Conservation (phyloP, 2,797 vertebrate species). For the Eutrigla gurnardus region DNA sequence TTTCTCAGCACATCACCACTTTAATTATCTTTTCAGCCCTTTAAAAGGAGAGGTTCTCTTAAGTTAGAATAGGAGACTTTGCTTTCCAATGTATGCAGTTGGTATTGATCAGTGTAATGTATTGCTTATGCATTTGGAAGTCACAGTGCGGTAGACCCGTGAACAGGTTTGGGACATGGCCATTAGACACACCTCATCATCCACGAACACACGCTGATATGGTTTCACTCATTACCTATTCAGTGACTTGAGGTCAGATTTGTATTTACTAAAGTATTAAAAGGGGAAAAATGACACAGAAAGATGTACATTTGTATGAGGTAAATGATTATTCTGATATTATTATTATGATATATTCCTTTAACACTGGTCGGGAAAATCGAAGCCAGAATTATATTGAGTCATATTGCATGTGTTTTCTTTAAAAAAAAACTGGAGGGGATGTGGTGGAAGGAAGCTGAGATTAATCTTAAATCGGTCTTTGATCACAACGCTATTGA, state of each 20-base stretch:
- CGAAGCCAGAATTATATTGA: too few relatives aligned
- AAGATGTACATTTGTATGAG: too few relatives aligned
- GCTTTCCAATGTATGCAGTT: conserved; percentile 18
- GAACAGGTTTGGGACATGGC: conserved; percentile 46
- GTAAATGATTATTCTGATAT: too few relatives aligned
- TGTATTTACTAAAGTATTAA: not conserved
- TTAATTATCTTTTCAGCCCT: conserved; percentile 19
- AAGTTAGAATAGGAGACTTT: not conserved
- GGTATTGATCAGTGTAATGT: conserved; percentile 57
- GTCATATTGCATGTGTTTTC: too few relatives aligned
- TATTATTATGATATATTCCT: too few relatives aligned
- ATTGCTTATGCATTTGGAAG: conserved; percentile 55
- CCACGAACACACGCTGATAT: conserved; percentile 44
- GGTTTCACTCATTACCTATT: conserved; percentile 38
- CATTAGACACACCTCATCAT: conserved; percentile 56
- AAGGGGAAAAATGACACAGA: too few relatives aligned
- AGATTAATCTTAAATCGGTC: too few relatives aligned
- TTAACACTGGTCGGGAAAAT: too few relatives aligned
- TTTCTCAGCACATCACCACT: not conserved
- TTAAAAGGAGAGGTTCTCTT: conserved; percentile 6
- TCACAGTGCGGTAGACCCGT: conserved; percentile 56
- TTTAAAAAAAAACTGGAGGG: too few relatives aligned
- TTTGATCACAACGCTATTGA: too few relatives aligned
- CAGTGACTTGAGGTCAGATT: conserved; percentile 24
- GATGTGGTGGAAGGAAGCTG: too few relatives aligned